Conservation (phyloP, 1,140 invertebrate species). For the Heliconius congener region DNA sequence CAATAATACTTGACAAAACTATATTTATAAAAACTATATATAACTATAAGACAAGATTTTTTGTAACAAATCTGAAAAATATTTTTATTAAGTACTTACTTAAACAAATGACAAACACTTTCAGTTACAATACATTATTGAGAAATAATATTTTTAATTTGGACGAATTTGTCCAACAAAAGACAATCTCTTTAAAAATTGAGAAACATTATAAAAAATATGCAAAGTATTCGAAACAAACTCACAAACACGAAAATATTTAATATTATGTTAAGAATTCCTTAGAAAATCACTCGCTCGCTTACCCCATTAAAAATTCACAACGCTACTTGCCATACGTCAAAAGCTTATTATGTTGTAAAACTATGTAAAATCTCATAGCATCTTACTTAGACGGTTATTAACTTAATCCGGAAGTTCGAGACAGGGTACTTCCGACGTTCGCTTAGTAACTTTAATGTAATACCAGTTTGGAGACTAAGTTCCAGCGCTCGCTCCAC, state of each 20-base stretch:
- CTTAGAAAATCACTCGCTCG: neutral
- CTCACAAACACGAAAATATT: neutral
- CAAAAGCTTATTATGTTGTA: neutral
- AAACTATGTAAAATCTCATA: constrained; percentile 26
- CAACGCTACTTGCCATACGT: neutral
- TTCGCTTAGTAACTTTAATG: constrained; percentile 31
- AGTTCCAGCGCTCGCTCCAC: neutral
- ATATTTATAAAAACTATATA: too few relatives aligned
- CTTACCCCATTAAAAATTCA: neutral
- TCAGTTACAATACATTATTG: too few relatives aligned
- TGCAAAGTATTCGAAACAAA: neutral
- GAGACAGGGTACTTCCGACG: constrained; percentile 24
- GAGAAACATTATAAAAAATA: neutral
- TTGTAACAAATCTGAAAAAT: too few relatives aligned
- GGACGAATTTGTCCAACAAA: too few relatives aligned
- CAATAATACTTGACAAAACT: too few relatives aligned
- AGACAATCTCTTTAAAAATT: too few relatives aligned
- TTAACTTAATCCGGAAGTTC: constrained; percentile 33
- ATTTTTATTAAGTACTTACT: too few relatives aligned
- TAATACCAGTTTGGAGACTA: constrained; percentile 17
- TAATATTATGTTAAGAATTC: neutral
- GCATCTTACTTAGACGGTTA: constrained; percentile 30
- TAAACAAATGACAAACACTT: too few relatives aligned
- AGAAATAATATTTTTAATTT: too few relatives aligned
- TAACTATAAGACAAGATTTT: too few relatives aligned